Conservation (phyloP, 2,113 vertebrate genomes). For the Nothobranchius furzeri region DNA sequence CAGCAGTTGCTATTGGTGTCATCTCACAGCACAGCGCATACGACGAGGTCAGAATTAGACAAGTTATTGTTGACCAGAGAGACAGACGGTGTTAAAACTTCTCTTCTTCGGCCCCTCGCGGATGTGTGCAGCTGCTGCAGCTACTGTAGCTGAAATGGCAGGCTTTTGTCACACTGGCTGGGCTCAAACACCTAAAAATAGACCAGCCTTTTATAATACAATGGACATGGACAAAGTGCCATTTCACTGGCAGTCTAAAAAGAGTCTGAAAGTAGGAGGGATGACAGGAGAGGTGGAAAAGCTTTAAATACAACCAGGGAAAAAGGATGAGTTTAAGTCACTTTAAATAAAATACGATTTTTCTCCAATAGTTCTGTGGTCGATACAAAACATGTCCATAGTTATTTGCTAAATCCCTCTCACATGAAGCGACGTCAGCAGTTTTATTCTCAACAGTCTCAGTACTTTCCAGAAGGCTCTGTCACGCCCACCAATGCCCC, state of each 20-base stretch:
- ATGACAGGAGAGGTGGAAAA: neutral
- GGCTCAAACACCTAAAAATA: constrained; percentile 72
- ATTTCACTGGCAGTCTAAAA: constrained; percentile 21
- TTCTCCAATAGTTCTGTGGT: no score
- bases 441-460: no score
- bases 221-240: constrained; percentile 57
- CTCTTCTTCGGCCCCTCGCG: constrained; percentile 45
- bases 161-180: constrained; percentile 28
- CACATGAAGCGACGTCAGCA: no score
- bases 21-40: constrained; percentile 30
- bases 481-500: no score
- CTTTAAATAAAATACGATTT: neutral
- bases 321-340: neutral
- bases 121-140: constrained; percentile 68
- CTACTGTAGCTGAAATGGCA: constrained; percentile 47
- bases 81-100: constrained; percentile 26
- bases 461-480: no score
- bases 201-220: constrained; percentile 41
- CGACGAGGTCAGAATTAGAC: constrained; percentile 43
- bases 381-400: no score
- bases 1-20: constrained; percentile 56
- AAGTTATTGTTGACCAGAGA: constrained; percentile 44
- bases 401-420: no score
- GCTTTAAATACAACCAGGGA: constrained; percentile 1
- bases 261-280: neutral